phyloP scores from a whole-genome alignment of 1,140 invertebrate genomes.

The Bombus breviceps region DNA sequence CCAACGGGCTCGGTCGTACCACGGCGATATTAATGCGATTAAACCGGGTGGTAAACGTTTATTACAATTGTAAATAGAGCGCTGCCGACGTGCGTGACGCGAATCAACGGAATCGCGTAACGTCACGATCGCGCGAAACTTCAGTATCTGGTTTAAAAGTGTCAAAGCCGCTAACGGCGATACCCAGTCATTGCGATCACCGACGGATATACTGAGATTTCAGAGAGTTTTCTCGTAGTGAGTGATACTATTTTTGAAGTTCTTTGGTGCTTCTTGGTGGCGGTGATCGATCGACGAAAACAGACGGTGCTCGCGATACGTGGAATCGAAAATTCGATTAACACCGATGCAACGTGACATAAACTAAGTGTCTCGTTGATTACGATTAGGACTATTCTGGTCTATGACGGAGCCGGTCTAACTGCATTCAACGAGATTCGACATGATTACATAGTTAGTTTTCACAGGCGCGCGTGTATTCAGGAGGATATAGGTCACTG shows the following conservation, averaged over 20 bases:
- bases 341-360: slow-evolving; percentile 22
- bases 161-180: background rate
- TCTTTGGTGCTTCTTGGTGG: background rate
- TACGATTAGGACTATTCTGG: slow-evolving; percentile 59
- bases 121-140: slow-evolving; percentile 1
- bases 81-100: background rate
- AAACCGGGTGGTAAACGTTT: background rate
- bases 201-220: slow-evolving; percentile 5
- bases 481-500: slow-evolving; percentile 69
- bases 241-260: slow-evolving; percentile 15
- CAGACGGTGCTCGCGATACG: background rate
- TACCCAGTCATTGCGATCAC: slow-evolving; percentile 4
- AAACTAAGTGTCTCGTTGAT: slow-evolving; percentile 37
- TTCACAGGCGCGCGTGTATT: slow-evolving; percentile 30
- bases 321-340: slow-evolving; percentile 43
- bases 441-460: slow-evolving; percentile 55
- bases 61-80: slow-evolving; percentile 24
- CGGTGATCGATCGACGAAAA: background rate
- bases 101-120: background rate
- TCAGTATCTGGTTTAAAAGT: background rate
- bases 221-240: background rate
- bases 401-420: slow-evolving; percentile 53
- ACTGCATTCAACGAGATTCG: slow-evolving; percentile 58
- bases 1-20: too few relatives aligned
- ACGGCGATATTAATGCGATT: background rate